Conservation (phyloP, 2,113 vertebrate genomes). For the Lates calcarifer region DNA sequence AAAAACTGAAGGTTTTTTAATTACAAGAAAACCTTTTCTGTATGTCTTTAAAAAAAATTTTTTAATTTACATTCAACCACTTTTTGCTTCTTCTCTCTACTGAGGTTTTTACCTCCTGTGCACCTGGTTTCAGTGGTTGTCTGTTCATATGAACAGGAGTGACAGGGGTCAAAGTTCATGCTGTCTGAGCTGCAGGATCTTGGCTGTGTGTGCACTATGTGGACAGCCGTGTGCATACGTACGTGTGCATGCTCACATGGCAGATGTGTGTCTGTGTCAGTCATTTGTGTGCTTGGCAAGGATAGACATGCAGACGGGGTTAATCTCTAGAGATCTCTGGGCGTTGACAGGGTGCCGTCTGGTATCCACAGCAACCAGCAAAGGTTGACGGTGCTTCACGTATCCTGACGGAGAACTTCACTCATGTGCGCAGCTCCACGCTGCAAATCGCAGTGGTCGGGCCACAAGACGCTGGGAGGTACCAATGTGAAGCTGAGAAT, state of each 20-base stretch:
- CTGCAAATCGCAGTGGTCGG: conserved; percentile 86
- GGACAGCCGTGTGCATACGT: neutral
- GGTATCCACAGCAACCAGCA: conserved; percentile 82
- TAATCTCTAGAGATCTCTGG: conserved; percentile 86
- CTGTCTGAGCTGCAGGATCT: conserved; percentile 38
- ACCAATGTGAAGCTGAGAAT: conserved; percentile 92
- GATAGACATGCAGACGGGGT: conserved; percentile 77
- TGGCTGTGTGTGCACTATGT: conserved; percentile 18
- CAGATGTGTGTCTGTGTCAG: conserved; percentile 45
- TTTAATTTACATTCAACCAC: neutral
- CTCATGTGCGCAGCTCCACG: conserved; percentile 84
- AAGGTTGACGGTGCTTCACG: conserved; percentile 70
- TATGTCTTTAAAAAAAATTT: too few relatives aligned
- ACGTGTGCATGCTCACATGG: conserved; percentile 12
- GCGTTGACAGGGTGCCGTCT: conserved; percentile 81
- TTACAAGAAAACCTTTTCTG: too few relatives aligned
- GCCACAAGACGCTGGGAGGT: conserved; percentile 89
- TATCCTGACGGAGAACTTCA: conserved; percentile 76
- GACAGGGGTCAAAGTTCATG: conserved; percentile 23
- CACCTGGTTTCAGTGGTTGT: conserved; percentile 1
- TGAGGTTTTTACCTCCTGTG: neutral
- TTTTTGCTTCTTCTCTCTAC: neutral
- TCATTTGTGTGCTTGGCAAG: conserved; percentile 67
- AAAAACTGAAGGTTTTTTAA: too few relatives aligned
- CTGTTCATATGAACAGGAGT: neutral